Evolutionary conservation across 2,113 vertebrate species (phyloP), one percentile per base, ranked within the genome.

Genomic region (Tragelaphus imberbis): DNA sequence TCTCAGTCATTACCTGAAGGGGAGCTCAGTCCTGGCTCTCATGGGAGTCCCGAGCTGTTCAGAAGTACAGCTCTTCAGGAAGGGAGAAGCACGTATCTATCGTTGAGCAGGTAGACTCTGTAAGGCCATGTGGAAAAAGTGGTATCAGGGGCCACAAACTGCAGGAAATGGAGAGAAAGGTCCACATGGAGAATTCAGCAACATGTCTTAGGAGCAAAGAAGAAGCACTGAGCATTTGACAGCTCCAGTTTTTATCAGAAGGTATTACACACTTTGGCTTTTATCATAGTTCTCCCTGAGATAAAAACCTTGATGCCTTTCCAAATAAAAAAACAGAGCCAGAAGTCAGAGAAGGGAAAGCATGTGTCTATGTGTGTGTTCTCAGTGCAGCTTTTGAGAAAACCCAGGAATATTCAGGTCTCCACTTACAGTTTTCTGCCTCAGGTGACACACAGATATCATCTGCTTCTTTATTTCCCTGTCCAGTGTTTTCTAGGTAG

Each of bases 81-180:
- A 25, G 28, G 49, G 3, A 53, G 47, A 40, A 36, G 15, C 17
- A 3, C 2, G 15, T 44, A 23, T 53, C 28, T 44, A 23, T 53
- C 28, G 15, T 5, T 9, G 33, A 44, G 55, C n/a, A 71, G 30
- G 63, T 19, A 44, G 84, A 36, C 7, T 59, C 36, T 75, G 40
- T 12, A 55, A 36, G 61, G 23, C 17, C 4, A 0, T 15, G 85
- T 19, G 28, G 15, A 6, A 28, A 56, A 28, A 23, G 40, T 3
- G 27, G 4, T 33, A 9, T 5, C 0, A 0, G 12, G 27, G 2
- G 16, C 84, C 2, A 0, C 12, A 49, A 88, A 4, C 33, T 6
- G 1, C 25, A 3, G 17, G 11, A 30, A 5, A 2, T 25, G 6
- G 13, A 65, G 44, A 47, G 13, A 68, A 65, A 16, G 1, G 7